A percentile compares a stretch with the other conserved stretches of the same genome.
phyloP scores from a whole-genome alignment of 2,797 vertebrate genomes.

The Ctenochaetus hawaiiensis region DNA sequence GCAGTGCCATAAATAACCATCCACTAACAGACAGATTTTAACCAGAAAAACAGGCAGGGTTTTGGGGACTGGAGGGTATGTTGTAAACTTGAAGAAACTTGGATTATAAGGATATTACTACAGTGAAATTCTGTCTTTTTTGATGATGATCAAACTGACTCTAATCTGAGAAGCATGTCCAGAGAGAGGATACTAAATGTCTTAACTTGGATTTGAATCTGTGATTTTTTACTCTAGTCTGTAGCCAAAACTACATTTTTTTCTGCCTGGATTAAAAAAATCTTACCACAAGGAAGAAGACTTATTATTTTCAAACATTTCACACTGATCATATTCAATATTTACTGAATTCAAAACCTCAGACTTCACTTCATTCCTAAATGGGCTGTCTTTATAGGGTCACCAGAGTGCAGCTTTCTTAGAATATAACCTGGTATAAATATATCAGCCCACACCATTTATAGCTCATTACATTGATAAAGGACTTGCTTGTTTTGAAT shows the following conservation, averaged over 20 bases:
- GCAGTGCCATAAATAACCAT: slow-evolving; percentile 77
- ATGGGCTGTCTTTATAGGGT: slow-evolving; percentile 15
- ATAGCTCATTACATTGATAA: slow-evolving; percentile 52
- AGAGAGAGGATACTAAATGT: not conserved
- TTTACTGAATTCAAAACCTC: slow-evolving; percentile 17
- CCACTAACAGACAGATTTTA: slow-evolving; percentile 69
- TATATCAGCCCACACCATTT: slow-evolving; percentile 51
- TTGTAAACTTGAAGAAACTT: slow-evolving; percentile 48
- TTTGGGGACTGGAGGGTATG: slow-evolving; percentile 28
- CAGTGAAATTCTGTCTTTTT: slow-evolving; percentile 27
- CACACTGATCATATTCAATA: not conserved
- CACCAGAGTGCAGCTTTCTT: slow-evolving; percentile 25
- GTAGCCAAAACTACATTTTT: slow-evolving; percentile 3
- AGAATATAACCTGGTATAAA: slow-evolving; percentile 39
- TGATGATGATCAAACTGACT: slow-evolving; percentile 17
- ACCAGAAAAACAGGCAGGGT: slow-evolving; percentile 72
- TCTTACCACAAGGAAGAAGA: not conserved
- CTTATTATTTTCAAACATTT: not conserved
- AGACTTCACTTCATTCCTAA: slow-evolving; percentile 8
- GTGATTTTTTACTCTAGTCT: not conserved
- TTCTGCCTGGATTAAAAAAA: slow-evolving; percentile 1
- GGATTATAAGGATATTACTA: slow-evolving; percentile 41
- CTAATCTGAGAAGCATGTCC: slow-evolving; percentile 28
- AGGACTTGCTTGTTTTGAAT: slow-evolving; percentile 59
- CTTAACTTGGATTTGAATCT: slow-evolving; percentile 10